phyloP scores from a whole-genome alignment of 2,113 vertebrate species.

The Vicugna pacos region DNA sequence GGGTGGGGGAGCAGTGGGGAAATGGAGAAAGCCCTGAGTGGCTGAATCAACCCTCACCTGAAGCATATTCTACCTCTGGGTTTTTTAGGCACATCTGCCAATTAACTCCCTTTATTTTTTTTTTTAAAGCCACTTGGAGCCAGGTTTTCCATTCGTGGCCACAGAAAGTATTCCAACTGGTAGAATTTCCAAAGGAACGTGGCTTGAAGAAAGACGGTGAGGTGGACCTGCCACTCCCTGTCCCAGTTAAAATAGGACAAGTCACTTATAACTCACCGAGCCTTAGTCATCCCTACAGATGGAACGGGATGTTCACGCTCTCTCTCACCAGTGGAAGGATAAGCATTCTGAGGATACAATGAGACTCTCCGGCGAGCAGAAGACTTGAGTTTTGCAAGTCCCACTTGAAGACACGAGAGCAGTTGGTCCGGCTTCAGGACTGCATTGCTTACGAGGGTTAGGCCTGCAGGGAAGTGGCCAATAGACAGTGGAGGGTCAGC shows the following conservation, averaged over 20 bases:
- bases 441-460: not conserved
- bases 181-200: not conserved
- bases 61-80: not conserved
- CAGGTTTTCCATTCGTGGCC: not conserved
- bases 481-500: not conserved
- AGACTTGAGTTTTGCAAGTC: not conserved
- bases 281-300: not conserved
- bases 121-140: not conserved
- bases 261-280: not conserved
- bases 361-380: not conserved
- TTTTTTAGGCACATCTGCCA: not conserved
- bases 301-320: not conserved
- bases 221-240: not conserved
- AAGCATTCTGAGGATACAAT: not conserved
- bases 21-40: not conserved
- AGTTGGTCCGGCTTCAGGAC: not conserved
- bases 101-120: not conserved
- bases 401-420: not conserved
- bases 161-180: not conserved
- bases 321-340: not conserved
- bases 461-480: not conserved
- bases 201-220: not conserved
- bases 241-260: not conserved
- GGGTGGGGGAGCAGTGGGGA: fast-evolving
- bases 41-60: not conserved